Base-by-base conservation (phyloP, 2,113 vertebrate genomes). In the Octodon degus region DNA sequence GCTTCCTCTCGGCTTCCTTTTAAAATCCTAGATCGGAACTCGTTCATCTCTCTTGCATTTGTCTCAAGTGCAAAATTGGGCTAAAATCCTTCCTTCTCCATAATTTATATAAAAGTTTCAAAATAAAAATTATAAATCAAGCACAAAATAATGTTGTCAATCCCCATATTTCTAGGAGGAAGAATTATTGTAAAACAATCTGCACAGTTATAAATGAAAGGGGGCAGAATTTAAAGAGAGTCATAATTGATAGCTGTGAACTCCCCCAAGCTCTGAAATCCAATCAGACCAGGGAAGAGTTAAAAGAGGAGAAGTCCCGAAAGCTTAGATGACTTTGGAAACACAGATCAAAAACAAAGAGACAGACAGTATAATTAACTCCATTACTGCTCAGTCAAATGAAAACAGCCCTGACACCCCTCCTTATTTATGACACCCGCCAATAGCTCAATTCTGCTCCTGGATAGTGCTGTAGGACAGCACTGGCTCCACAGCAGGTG, bases 351-450 rank as follows among this genome's bases (percentile, higher is more conserved):
- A 98, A 99, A 99, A 98, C 98, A 99, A 98, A 98, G 98, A 98
- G 98, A 99, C 97, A 98, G 98, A 97, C 98, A 99, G 98, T 98
- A 99, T 99, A 99, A 99, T 99, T 99, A 99, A 99, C 98, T 99
- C 99, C 98, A 99, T 99, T 99, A 98, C 98, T 99, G 98, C 98
- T 99, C 98, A 99, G 98, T 99, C 99, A 99, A 99, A 99, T 99
- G 98, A 98, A 99, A 99, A 99, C 98, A 98, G 97, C 98, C 98
- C 84, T 98, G 98, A 98, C 98, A 98, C 96, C 98, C 97, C 95
- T 68, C 97, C 98, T 99, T 99, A 99, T 99, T 99, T 99, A 99
- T 99, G 99, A 98, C 98, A 98, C 98, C 95, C 97, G 98, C 98
- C 98, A 98, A 98, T 98, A 98, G 98, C 98, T 98, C 98, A 98